Conservation (phyloP, 2,113 vertebrate genomes). For the Myocastor coypus region DNA sequence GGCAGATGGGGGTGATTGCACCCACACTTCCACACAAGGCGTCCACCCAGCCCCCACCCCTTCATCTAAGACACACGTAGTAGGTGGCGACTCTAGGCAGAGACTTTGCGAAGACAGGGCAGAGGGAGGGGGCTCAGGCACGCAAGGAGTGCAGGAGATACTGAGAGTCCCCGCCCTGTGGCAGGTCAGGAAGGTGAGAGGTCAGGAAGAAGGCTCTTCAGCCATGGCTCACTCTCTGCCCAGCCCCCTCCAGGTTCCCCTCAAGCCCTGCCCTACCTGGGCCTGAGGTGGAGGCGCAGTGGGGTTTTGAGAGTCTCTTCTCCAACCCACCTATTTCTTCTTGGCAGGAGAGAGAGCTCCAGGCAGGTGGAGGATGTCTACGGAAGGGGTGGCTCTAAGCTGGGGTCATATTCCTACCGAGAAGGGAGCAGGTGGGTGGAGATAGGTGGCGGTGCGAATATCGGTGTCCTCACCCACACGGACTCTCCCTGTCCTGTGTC, state of each 20-base stretch:
- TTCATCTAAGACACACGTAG: neutral
- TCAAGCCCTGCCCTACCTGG: neutral
- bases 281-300: neutral
- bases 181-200: neutral
- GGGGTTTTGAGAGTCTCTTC: neutral
- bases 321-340: neutral
- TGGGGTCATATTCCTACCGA: neutral
- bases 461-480: neutral
- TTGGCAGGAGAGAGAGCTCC: neutral
- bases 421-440: neutral
- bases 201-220: neutral
- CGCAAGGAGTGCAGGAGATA: neutral
- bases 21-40: neutral
- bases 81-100: neutral
- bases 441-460: neutral
- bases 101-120: neutral
- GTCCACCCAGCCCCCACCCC: neutral
- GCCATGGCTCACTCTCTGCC: neutral
- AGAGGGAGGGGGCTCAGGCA: neutral
- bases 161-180: neutral
- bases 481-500: neutral
- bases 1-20: neutral
- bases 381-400: neutral
- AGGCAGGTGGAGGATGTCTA: neutral
- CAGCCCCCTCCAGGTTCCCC: neutral